Base-by-base conservation (phyloP, 2,888 invertebrate species). In the Arctia plantaginis region DNA sequence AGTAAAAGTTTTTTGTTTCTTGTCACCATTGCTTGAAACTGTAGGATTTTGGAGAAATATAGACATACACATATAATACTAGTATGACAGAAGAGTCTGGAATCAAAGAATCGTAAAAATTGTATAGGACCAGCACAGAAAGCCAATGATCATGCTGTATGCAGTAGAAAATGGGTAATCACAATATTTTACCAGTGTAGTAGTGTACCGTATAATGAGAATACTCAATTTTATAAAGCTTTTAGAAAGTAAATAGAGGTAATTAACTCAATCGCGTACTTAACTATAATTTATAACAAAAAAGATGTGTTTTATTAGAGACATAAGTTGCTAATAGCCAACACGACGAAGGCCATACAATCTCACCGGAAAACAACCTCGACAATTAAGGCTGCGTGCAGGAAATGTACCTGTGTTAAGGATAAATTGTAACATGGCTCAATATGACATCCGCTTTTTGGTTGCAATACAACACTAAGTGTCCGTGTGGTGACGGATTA, bases 321-420 rank as follows among this genome's bases (percentile, higher is more conserved):
- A 47, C 30, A 33, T 33, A 69, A 41, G 39, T 59, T 51, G 51
- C 66, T 35, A 69, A 72, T 68, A 71, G 33, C 39, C 59, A 68
- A 66, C n/a, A 65, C 27, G 23, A 51, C n/a, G 70, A 66, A 76
- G 76, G 76, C 41, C 67, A 41, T 13, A 59, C 65, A 66, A 69
- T 69, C 44, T 59, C 69, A n/a, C 41, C 51, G 75, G 69, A 71
- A 77, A 72, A 74, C 27, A 62, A 47, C 62, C 30, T 67, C 33
- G 20, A 15, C 62, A 23, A 59, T 67, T 67, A 74, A 66, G 35
- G 39, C 59, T 69, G n/a, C 41, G 55, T 33, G 47, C 73, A 71
- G 76, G 73, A 77, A 74, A 65, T 71, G 73, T 68, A 71, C 41
- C 72, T 59, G 71, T 59, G 71, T 47, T 67, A 69, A 71, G 64